These are phyloP conservation scores for Parazoanthus atlanticus DNA, from an alignment of 92 coral and sea anemone genomes.

Conservation along the genomic window DNA sequence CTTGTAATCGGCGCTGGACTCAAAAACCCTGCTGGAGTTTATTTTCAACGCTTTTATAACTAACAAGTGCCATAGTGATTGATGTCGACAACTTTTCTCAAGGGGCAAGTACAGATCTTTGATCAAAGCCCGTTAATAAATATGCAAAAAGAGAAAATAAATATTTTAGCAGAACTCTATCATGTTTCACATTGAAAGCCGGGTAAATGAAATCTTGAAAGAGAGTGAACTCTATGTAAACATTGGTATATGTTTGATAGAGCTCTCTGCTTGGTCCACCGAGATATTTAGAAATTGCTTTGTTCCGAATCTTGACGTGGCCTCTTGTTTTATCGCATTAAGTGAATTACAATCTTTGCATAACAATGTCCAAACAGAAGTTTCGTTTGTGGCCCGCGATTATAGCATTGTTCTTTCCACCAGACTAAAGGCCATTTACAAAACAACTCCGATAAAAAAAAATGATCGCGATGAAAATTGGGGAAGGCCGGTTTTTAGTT, in stretches of 20 bases:
- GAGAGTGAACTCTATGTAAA: conserved; percentile 66
- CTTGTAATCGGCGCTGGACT: conserved; percentile 23
- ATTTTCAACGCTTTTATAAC: background rate
- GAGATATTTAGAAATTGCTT: conserved; percentile 93
- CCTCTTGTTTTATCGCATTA: conserved; percentile 99
- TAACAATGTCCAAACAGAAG: conserved; percentile 90
- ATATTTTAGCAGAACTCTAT: conserved; percentile 55
- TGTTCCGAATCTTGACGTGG: conserved; percentile 91
- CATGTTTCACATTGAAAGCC: conserved; percentile 51
- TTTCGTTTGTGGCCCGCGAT: conserved; percentile 94
- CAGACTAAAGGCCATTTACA: conserved; percentile 63
- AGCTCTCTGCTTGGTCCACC: conserved; percentile 61
- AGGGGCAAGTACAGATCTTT: conserved; percentile 54
- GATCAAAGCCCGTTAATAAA: conserved; percentile 73
- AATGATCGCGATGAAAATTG: conserved; percentile 48
- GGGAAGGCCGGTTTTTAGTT: conserved; percentile 41
- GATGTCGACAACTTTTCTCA: conserved; percentile 12
- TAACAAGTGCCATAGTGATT: background rate
- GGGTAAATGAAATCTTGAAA: conserved; percentile 32
- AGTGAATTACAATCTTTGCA: conserved; percentile 99
- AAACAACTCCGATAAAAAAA: conserved; percentile 50
- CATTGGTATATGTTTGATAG: conserved; percentile 71
- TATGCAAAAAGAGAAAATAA: conserved; percentile 80
- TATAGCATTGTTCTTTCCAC: conserved; percentile 83
- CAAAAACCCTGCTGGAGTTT: background rate